Evolutionary conservation across 2,113 vertebrate species (phyloP).

Genomic region (Malurus cyaneus): DNA sequence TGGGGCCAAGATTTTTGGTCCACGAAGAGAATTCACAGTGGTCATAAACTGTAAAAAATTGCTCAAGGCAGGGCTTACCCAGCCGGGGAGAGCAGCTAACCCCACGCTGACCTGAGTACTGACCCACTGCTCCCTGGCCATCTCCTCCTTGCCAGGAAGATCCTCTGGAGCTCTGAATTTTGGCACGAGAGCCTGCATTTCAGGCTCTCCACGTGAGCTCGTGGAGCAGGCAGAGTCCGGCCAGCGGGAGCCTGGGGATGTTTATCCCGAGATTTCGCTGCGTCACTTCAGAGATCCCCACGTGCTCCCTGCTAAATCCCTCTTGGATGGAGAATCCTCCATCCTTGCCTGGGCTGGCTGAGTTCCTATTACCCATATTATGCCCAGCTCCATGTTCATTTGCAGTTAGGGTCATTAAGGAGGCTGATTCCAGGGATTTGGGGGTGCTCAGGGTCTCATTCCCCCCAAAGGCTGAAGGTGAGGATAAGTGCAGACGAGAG

Average conservation of each 20-base stretch:
- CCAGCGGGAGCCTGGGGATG: not conserved
- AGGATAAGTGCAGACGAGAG: not conserved
- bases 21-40: not conserved
- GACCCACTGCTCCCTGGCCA: not conserved
- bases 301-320: not conserved
- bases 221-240: not conserved
- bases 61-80: not conserved
- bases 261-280: not conserved
- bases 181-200: not conserved
- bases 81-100: not conserved
- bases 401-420: not conserved
- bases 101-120: not conserved
- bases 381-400: not conserved
- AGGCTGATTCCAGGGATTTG: not conserved
- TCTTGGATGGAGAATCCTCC: rapidly evolving
- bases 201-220: not conserved
- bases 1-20: not conserved
- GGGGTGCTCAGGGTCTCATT: not conserved
- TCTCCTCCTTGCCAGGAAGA: not conserved
- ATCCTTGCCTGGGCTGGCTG: not conserved
- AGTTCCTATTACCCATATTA: not conserved
- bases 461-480: not conserved
- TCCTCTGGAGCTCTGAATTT: not conserved
- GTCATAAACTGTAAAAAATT: not conserved
- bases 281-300: not conserved